Base-by-base conservation (phyloP, 1,140 invertebrate species). In the Drosophila varians region DNA sequence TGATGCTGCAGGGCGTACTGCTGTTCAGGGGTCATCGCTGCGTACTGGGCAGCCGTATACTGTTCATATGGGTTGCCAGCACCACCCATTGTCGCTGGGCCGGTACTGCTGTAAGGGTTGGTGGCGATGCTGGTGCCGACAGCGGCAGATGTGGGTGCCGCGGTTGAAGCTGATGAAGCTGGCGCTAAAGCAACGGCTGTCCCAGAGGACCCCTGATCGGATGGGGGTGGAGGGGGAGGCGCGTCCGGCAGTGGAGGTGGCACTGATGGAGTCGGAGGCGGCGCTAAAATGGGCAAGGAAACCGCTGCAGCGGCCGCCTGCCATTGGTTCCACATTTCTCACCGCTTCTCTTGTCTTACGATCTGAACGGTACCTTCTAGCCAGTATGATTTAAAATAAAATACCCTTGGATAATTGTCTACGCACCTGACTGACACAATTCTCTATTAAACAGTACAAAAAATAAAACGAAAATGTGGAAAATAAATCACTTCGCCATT, bases 31-130 rank as follows among this genome's bases (percentile, higher is more conserved):
- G 90, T 89, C 90, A 93, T 90, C 1, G 93, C 88, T 47, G 93
- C 92, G 93, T 95, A 96, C 89, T 96, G 95, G 52, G 95, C 95
- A 6, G 94, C 74, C 8, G 94, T 94, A 68, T 95, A 95, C 9
- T 93, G 93, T 51, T 93, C 93, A 26, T 89, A 90, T 1, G 83
- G 89, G 69, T 82, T 83, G 16, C 60, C 60, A 9, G 60, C 60
- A 6, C 55, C 60, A 16, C 49, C 57, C 1, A 40, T 16, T 4
- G 53, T 11, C 0, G 75, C 51, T 45, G 70, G 34, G 4, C 54
- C 65, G 9, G 38, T 16, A 5, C 43, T 66, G 64, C 21, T 36
- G 34, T 86, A 89, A 0, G 80, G 86, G 61, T 78, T 79, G 36
- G 26, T 47, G 2, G 36, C 60, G 1, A 31, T 31, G 28, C 28